A percentile compares a stretch with the other conserved stretches of the same genome.
Conservation (phyloP, 2,113 vertebrate species). For the Urocitellus parryii region DNA sequence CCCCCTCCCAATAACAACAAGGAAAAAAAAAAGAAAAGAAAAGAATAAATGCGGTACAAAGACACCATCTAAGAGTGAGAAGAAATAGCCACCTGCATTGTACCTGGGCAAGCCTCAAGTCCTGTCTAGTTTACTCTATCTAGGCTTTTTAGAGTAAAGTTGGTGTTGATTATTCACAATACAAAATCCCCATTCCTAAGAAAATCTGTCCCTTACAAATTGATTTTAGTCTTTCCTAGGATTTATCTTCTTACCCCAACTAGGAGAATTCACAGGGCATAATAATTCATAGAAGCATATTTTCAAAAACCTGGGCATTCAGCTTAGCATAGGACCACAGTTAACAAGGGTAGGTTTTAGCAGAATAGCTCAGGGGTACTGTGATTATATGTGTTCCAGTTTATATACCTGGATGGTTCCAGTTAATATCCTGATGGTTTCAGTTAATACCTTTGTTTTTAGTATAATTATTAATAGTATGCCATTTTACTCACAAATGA, state of each 20-base stretch:
- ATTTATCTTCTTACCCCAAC: not conserved
- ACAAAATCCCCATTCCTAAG: not conserved
- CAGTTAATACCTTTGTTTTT: not conserved
- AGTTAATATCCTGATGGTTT: not conserved
- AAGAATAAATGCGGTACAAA: not conserved
- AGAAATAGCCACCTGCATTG: not conserved
- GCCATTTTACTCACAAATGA: not conserved
- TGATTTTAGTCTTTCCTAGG: not conserved
- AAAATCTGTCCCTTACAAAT: not conserved
- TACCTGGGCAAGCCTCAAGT: not conserved
- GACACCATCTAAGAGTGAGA: not conserved
- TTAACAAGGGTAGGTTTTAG: not conserved
- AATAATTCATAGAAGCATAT: not conserved
- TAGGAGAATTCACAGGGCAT: not conserved
- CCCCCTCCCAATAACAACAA: too few species aligned
- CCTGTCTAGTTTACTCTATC: not conserved
- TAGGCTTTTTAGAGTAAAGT: not conserved
- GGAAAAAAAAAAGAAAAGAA: not conserved
- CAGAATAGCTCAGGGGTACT: not conserved
- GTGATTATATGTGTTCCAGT: not conserved
- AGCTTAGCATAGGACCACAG: not conserved
- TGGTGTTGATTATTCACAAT: not conserved
- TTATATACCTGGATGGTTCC: not conserved
- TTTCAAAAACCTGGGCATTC: not conserved
- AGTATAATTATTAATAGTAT: not conserved